Base-by-base conservation (phyloP, 2,888 invertebrate species). In the Cartodere bifasciata region DNA sequence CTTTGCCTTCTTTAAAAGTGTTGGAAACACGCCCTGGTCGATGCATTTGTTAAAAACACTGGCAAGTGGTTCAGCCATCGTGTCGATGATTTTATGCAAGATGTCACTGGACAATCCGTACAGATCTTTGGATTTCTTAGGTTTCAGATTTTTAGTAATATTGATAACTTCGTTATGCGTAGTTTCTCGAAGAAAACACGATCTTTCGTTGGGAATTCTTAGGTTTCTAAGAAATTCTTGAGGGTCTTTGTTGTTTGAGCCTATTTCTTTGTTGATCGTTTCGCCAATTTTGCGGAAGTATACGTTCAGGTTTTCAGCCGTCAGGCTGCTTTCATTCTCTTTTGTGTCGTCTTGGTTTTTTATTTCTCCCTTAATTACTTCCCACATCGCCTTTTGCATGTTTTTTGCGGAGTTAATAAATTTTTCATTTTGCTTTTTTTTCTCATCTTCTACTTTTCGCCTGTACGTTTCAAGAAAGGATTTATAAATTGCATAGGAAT, bases 331-430 rank as follows among this genome's bases (percentile, higher is more conserved):
- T 29, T 22, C 11, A 7, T 7, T 20, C 7, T 20, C n/a, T 20
- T n/a, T 7, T 20, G 20, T 7, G n/a, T 20, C 20, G 20, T 20
- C n/a, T n/a, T n/a, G n/a, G 20, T 12, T 29, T 10, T 29, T 29
- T 22, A 29, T 22, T 21, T 28, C 15, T 15, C 14, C 11, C 14
- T 28, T 28, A 9, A 28, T 28, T 16, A 28, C 28, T 11, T 7
- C 15, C 29, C 29, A 29, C 21, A 29, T 29, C 20, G 29, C 22
- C 11, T n/a, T n/a, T n/a, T n/a, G n/a, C n/a, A n/a, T n/a, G n/a
- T n/a, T n/a, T n/a, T n/a, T n/a, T n/a, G n/a, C n/a, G n/a, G n/a
- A n/a, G n/a, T n/a, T n/a, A n/a, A n/a, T n/a, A n/a, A n/a, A n/a
- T n/a, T n/a, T n/a, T n/a, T n/a, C n/a, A n/a, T n/a, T n/a, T n/a